Evolutionary conservation across 2,797 vertebrate genomes (phyloP).

Genomic region (Semaprochilodus insignis): DNA sequence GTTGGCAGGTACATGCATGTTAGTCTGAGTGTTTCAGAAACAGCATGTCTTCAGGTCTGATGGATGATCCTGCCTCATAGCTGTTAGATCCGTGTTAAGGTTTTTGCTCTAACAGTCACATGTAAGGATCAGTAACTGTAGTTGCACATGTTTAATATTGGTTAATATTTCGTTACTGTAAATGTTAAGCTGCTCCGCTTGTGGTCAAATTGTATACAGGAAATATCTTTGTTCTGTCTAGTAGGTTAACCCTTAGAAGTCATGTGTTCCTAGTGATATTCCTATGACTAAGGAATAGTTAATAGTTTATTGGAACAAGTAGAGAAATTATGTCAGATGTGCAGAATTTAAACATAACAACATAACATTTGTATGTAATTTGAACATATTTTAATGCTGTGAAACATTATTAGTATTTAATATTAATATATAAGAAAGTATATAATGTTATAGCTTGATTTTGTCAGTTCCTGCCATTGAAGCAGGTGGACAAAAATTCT

Average conservation of each 20-base stretch:
- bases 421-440: no score
- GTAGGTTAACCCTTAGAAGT: no score
- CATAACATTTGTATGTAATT: no score
- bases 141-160: neutral
- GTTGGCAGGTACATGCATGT: slow-evolving; percentile 35
- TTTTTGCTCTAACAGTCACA: neutral
- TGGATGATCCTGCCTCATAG: neutral
- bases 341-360: no score
- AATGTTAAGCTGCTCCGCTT: neutral
- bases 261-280: no score
- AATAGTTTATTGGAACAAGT: neutral
- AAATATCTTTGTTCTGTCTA: no score
- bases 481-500: no score
- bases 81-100: neutral
- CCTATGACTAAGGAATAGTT: neutral
- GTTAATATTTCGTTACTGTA: neutral
- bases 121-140: neutral
- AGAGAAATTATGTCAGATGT: neutral
- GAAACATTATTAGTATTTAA: no score
- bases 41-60: slow-evolving; percentile 38
- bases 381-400: no score
- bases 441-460: no score
- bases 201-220: no score
- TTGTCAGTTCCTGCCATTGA: no score
- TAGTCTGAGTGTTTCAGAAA: slow-evolving; percentile 30